A percentile compares a stretch with the other conserved stretches of the same genome.
phyloP scores from a whole-genome alignment of 2,113 vertebrate genomes.

The Phaethornis superciliosus region DNA sequence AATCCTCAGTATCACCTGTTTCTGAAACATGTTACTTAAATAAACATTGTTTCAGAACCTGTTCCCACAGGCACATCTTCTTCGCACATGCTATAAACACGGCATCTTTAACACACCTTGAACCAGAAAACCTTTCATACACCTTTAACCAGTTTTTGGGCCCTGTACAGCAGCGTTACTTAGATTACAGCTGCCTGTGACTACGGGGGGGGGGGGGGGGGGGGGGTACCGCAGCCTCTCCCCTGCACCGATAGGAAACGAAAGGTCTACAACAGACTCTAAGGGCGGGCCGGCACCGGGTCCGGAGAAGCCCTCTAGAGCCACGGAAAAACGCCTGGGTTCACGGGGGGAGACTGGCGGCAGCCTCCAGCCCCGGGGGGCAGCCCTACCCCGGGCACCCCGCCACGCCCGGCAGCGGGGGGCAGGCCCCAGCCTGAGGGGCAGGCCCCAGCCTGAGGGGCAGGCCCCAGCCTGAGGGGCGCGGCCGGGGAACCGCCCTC shows the following conservation, averaged over 20 bases:
- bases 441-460: neutral
- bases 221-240: neutral
- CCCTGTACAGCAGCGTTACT: accelerated
- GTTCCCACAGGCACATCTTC: neutral
- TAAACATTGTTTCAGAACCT: accelerated
- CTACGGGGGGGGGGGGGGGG: too few species aligned
- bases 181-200: neutral
- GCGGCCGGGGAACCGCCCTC: neutral
- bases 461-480: neutral
- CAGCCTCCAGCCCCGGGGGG: neutral
- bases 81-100: accelerated
- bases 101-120: neutral
- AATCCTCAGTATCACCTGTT: neutral
- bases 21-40: neutral
- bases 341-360: neutral
- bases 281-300: neutral
- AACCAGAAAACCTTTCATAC: neutral
- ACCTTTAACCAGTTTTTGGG: neutral
- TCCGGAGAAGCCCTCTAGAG: neutral
- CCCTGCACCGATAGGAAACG: accelerated
- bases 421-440: neutral
- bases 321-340: neutral
- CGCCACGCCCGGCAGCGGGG: neutral
- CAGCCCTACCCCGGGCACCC: neutral
- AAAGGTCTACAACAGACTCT: accelerated